Base-by-base conservation (phyloP, 2,888 invertebrate genomes). In the Petrophora chlorosata region DNA sequence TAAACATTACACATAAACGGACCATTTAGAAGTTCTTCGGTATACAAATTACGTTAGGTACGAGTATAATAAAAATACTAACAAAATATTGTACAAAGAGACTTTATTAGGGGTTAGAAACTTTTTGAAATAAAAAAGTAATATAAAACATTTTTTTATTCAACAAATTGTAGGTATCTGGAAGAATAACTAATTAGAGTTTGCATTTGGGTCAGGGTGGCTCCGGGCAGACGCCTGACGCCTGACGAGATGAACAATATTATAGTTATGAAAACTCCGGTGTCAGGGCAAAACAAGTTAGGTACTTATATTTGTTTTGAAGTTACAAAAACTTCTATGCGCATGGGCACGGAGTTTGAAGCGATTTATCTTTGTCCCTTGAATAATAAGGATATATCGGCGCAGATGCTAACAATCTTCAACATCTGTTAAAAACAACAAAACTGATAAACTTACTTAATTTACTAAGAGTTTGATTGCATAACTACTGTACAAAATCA, bases 181-280 rank as follows among this genome's bases (percentile, higher is more conserved):
- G 53, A 57, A 55, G 60, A 61, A 59, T 52, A 49, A 54, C 30
- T 63, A 69, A 73, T 67, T 70, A 58, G 57, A 70, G 58, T 72
- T 70, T 65, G 65, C 66, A 79, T 75, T 67, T 71, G 59, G 77
- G 77, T 77, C 79, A 74, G 42, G 42, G 46, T 30, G 70, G 71
- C 69, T 72, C 69, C 68, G 33, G 35, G 52, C 65, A 65, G 78
- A 59, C 78, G 67, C n/a, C n/a, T n/a, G n/a, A n/a, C 61, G 61
- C 49, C 59, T 46, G 49, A 56, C 55, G 33, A 17, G 40, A 51
- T 23, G 44, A 50, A 43, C 65, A 62, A 65, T 65, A 69, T 69
- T 63, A 65, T 48, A 57, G 62, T 63, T 63, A 67, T 65, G 61
- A 63, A 66, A 65, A 55, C 48, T 51, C 43, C 43, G 38, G 61